Evolutionary conservation across 2,113 vertebrate species (phyloP), one percentile per base, ranked within the genome.

Genomic region (Percopsis transmontana): DNA sequence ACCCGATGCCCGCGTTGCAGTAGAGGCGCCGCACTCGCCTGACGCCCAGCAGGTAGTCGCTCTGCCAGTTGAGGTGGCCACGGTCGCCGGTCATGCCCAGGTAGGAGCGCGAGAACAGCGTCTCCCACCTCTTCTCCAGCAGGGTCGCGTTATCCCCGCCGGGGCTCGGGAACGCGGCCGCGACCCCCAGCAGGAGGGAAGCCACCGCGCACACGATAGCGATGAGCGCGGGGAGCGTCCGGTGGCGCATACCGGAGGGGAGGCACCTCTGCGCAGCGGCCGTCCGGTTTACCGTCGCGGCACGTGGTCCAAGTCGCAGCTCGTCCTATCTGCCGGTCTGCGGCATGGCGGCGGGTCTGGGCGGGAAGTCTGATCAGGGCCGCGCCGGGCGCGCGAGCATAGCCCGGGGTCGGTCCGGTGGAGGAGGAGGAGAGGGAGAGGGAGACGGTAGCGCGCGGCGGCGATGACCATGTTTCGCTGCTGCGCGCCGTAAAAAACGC

Each of bases 1-100:
- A 98, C 89, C 97, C 96, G 87, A 98, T 98, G 92, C 97, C 97
- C 90, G 98, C 94, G 90, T 98, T 98, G 95, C 97, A 99, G 93
- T 98, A 99, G 73, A 98, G 95, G 72, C 95, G 93, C 83, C 95
- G 93, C 86, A 95, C 95, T 88, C 96, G 87, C 90, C 96, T 98
- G 93, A 98, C 96, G 82, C 97, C 97, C 91, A 95, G 92, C 92
- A 98, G 92, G 88, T 99, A 98, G 92, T 97, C 95, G 76, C 90
- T 96, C 86, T 97, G 94, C 96, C 96, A 98, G 85, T 93, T 96
- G 80, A 93, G 89, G 72, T 95, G 92, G 61, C 94, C 90, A 61
- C 92, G 93, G 73, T 93, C 93, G 79, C 94, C 94, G 42, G 91
- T 87, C 67, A 96, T 92, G 61, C 94, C 94, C 81, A 95, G 87